Evolutionary conservation across 1,140 invertebrate genomes (phyloP), one percentile per base, ranked within the genome.

Genomic region (Lepidurus apus): DNA sequence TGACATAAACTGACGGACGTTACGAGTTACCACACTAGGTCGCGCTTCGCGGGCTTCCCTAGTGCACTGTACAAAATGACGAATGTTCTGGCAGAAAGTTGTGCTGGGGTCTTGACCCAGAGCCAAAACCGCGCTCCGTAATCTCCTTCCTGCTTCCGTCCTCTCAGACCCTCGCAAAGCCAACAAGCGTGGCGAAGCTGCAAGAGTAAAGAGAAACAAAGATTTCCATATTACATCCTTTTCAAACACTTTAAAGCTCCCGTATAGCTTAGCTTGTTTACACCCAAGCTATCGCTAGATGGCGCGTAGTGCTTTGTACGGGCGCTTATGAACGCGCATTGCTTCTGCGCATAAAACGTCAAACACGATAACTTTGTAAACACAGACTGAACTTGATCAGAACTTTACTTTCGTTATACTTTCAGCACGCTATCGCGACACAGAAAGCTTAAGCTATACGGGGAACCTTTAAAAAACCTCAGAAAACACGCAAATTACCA

Each of bases 1-100:
- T 21, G 93, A 96, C 93, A 98, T 96, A 83, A 98, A 98, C 85
- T 98, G 96, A 2, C 96, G 90, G 87, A 97, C 95, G 84, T 96
- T 96, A 80, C 95, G 89, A 91, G 96, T 95, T 13, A 96, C 93
- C 65, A 94, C 88, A 82, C 94, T 91, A 7, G 95, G 95, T 83
- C 92, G 94, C 4, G 89, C 91, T 83, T 98, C 95, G 74, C 92
- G 92, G 1, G 94, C 94, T 82, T 98, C 95, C 81, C 92, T 90
- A 0, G 96, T 98, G 85, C 96, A 98, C 73, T 93, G 90, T 77
- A 98, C 95, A 84, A 98, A 98, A 85, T 97, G 94, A 82, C 95
- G 92, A 78, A 97, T 93, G 81, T 94, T 94, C 84, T 93, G 92
- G 26, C 94, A 93, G 83, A 96, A 96, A 1, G 93, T 94, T 7